Evolutionary conservation across 2,797 vertebrate genomes (phyloP).

Genomic region (Malacoctenus gilli): DNA sequence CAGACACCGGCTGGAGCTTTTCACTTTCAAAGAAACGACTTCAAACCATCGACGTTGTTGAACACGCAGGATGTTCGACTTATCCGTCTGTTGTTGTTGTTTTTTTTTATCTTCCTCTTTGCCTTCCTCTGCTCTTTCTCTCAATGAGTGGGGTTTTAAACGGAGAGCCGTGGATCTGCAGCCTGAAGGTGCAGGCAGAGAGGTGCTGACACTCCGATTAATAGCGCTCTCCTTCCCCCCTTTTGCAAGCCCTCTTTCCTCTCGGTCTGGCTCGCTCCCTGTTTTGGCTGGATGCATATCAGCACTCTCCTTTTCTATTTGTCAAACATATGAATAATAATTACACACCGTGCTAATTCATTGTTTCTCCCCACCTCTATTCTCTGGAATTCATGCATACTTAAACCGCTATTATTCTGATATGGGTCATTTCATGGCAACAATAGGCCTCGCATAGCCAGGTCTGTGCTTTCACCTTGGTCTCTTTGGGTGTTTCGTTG

Average conservation of each 20-base stretch:
- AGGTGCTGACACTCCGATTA: slow-evolving; percentile 66
- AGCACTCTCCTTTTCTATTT: slow-evolving; percentile 60
- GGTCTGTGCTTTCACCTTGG: slow-evolving; percentile 46
- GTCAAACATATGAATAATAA: slow-evolving; percentile 78
- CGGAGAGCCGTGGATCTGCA: slow-evolving; percentile 43
- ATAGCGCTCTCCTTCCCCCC: slow-evolving; percentile 46
- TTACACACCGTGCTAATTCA: slow-evolving; percentile 69
- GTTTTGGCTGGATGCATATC: slow-evolving; percentile 59
- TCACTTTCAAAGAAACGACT: no score
- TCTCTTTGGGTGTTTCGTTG: slow-evolving; percentile 42
- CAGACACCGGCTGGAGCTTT: no score
- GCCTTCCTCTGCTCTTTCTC: slow-evolving; percentile 15
- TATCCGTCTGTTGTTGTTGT: no score
- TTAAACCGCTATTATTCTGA: slow-evolving; percentile 73
- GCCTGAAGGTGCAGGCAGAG: slow-evolving; percentile 34
- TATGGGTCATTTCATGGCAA: slow-evolving; percentile 74
- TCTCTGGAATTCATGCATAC: slow-evolving; percentile 72
- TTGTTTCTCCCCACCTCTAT: slow-evolving; percentile 65
- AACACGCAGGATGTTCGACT: no score
- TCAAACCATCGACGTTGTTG: no score
- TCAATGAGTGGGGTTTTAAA: slow-evolving; percentile 48
- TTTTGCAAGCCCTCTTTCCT: slow-evolving; percentile 2
- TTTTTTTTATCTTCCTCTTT: slow-evolving; percentile 1
- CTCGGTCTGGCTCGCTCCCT: slow-evolving; percentile 5
- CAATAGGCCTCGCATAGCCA: slow-evolving; percentile 58